These are phyloP conservation scores for Drosophila subquinaria DNA, from an alignment of 2,888 invertebrate species.

Conservation along the genomic window DNA sequence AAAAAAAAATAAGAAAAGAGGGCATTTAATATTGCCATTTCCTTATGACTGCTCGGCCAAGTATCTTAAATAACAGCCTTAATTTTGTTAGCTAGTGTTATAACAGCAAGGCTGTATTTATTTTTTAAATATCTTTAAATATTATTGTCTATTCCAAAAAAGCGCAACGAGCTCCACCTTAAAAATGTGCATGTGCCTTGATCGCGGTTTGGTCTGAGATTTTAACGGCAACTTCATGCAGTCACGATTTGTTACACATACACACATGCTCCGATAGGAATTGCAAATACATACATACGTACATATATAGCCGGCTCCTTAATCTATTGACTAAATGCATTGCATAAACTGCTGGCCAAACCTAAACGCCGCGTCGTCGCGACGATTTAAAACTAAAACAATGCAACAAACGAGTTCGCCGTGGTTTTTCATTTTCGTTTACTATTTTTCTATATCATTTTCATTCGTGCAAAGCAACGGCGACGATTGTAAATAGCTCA, in stretches of 20 bases:
- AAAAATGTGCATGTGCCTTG: constrained; percentile 62
- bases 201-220: constrained; percentile 55
- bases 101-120: constrained; percentile 3
- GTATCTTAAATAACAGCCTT: not conserved
- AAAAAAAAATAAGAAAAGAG: not conserved
- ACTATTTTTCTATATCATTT: constrained; percentile 36
- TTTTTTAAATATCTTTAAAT: constrained; percentile 13
- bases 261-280: constrained; percentile 28
- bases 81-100: constrained; percentile 17
- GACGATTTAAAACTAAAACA: constrained; percentile 61
- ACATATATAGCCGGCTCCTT: constrained; percentile 60
- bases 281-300: constrained; percentile 36
- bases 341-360: constrained; percentile 76
- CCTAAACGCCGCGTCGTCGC: constrained; percentile 45
- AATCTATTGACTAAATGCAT: constrained; percentile 80
- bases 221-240: constrained; percentile 79
- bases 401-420: constrained; percentile 66
- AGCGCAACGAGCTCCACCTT: constrained; percentile 71
- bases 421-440: constrained; percentile 33
- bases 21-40: not conserved
- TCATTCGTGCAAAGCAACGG: constrained; percentile 43
- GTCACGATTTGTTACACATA: constrained; percentile 72
- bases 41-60: not conserved
- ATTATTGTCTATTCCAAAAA: constrained; percentile 45
- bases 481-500: constrained; percentile 69